These are phyloP conservation scores for Anisognathus igniventris DNA, from an alignment of 2,797 vertebrate genomes.

Conservation along the genomic window DNA sequence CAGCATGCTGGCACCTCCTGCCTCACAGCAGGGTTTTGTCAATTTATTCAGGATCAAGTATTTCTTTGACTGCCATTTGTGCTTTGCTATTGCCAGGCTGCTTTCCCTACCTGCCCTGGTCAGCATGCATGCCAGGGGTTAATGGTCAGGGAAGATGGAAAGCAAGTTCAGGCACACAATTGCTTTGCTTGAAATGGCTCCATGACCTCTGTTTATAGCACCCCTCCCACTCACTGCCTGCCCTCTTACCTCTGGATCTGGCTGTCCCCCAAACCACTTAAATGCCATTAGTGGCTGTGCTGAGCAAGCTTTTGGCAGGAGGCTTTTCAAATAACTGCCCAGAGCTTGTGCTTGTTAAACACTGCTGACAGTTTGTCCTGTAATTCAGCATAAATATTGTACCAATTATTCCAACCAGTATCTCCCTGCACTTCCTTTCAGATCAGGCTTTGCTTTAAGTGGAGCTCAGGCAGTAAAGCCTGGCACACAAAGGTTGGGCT, in stretches of 20 bases:
- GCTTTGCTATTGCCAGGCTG: not conserved
- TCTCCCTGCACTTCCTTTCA: not conserved
- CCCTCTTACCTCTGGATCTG: constrained; percentile 27
- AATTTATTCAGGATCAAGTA: not conserved
- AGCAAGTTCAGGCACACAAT: not conserved
- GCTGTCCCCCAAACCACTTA: constrained; percentile 29
- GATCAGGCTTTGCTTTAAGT: not conserved
- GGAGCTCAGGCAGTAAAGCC: not conserved
- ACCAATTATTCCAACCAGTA: not conserved
- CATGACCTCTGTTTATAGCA: constrained; percentile 15
- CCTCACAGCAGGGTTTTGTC: not conserved
- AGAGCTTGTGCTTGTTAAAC: constrained; percentile 20
- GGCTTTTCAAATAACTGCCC: constrained; percentile 8
- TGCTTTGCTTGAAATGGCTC: not conserved
- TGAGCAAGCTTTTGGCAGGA: constrained; percentile 40
- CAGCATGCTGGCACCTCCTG: not conserved
- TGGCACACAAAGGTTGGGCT: not conserved
- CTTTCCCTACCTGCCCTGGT: not conserved
- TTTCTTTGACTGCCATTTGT: not conserved
- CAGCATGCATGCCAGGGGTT: not conserved
- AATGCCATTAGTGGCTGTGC: constrained; percentile 19
- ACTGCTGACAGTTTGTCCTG: not conserved
- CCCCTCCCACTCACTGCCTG: constrained; percentile 7
- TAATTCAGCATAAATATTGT: not conserved
- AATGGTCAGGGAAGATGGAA: constrained; percentile 19